Conservation (phyloP, 2,888 invertebrate genomes). For the Zhuqinia jingwanae region DNA sequence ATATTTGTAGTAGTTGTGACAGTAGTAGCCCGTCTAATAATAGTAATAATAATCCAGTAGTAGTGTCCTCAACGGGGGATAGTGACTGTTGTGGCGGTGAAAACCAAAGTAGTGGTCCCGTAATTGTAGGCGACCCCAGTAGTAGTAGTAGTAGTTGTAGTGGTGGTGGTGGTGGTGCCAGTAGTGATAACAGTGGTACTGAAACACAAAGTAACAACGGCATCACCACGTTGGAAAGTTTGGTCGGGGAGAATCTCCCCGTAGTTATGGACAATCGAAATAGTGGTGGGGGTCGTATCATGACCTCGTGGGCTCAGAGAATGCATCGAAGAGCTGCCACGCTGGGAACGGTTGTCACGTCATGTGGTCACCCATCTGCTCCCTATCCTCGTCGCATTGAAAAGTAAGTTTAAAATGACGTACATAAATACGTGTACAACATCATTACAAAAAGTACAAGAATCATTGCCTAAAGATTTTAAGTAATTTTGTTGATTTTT, state of each 20-base stretch:
- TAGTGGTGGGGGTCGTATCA: constrained; percentile 79
- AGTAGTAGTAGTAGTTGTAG: neutral
- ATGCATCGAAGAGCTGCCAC: constrained; percentile 92
- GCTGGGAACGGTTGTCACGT: constrained; percentile 94
- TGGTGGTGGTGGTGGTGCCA: neutral
- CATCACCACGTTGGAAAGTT: constrained; percentile 56
- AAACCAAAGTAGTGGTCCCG: neutral
- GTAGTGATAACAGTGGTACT: neutral
- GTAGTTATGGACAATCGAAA: constrained; percentile 74
- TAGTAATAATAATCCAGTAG: neutral
- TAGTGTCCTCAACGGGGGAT: too few species aligned
- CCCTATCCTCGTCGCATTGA: constrained; percentile 92
- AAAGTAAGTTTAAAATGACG: constrained; percentile 84
- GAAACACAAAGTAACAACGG: neutral
- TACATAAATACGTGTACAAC: too few species aligned
- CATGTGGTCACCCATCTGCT: constrained; percentile 92
- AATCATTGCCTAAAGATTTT: too few species aligned
- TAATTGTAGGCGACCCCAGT: constrained; percentile 27
- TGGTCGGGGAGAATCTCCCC: constrained; percentile 73
- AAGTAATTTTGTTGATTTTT: too few species aligned
- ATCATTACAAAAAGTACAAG: too few species aligned
- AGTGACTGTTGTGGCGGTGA: constrained; percentile 13
- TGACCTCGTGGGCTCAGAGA: constrained; percentile 79
- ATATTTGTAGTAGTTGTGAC: constrained; percentile 13
- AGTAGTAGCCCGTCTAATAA: too few species aligned